phyloP scores from a whole-genome alignment of 2,113 vertebrate species.

The Pitta sordida region DNA sequence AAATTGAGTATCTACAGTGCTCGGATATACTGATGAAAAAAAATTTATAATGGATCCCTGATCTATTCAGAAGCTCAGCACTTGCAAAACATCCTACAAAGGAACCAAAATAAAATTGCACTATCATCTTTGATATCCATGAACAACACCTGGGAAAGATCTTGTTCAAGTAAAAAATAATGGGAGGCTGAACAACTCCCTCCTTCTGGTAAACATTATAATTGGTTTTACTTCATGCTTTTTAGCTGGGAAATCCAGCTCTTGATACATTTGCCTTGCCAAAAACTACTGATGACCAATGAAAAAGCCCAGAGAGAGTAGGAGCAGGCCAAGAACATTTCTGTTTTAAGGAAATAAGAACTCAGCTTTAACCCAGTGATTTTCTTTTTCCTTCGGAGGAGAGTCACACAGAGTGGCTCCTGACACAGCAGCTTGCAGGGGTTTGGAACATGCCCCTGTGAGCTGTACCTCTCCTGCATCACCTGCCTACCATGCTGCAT shows the following conservation, averaged over 20 bases:
- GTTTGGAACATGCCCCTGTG: background rate
- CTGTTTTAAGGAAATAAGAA: background rate
- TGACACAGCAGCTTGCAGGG: background rate
- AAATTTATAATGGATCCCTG: background rate
- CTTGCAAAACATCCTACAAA: background rate
- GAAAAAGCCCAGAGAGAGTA: background rate
- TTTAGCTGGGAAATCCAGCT: background rate
- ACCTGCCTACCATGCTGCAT: background rate
- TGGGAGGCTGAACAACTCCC: background rate
- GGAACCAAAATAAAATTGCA: background rate
- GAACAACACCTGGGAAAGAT: background rate
- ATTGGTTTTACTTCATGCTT: background rate
- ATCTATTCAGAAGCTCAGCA: background rate
- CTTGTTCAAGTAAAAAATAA: background rate
- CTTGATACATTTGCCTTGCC: background rate
- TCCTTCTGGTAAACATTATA: background rate
- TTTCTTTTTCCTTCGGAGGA: background rate
- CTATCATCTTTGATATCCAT: background rate
- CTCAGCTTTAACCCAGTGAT: background rate
- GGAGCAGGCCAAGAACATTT: background rate
- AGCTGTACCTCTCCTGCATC: background rate
- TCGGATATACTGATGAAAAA: background rate
- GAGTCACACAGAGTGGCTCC: background rate
- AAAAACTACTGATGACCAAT: background rate
- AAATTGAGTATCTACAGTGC: background rate